These are phyloP conservation scores for Chloebia gouldiae DNA, from an alignment of 2,113 vertebrate species.

Conservation along the genomic window DNA sequence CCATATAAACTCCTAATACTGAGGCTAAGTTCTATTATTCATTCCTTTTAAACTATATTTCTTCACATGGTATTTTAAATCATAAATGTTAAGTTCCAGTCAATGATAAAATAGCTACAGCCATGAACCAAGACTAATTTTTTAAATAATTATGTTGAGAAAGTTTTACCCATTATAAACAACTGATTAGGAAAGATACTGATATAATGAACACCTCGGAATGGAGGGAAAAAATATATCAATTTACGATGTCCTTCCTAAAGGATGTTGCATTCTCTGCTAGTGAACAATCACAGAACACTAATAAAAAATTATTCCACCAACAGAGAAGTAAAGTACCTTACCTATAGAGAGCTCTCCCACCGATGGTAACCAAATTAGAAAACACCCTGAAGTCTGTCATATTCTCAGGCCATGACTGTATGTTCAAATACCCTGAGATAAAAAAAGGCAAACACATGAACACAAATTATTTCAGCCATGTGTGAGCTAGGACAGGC, in stretches of 20 bases:
- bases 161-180: neutral
- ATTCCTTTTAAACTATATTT: neutral
- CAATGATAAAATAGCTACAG: neutral
- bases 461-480: neutral
- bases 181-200: neutral
- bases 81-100: neutral
- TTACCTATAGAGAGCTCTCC: slow-evolving; percentile 92
- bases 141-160: neutral
- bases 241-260: neutral
- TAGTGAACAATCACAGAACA: neutral
- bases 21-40: neutral
- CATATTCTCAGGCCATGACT: slow-evolving; percentile 98
- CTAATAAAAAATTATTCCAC: neutral
- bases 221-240: neutral
- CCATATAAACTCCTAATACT: neutral
- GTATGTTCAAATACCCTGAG: slow-evolving; percentile 95
- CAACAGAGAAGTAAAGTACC: neutral
- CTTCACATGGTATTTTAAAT: neutral
- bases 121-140: neutral
- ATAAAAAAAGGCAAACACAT: neutral
- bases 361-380: slow-evolving; percentile 92
- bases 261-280: neutral
- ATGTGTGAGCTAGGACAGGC: neutral
- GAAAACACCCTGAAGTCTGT: slow-evolving; percentile 95
- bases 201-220: neutral